Evolutionary conservation across 2,888 invertebrate genomes (phyloP), one percentile per base, ranked within the genome.

Genomic region (Sympetrum striolatum): DNA sequence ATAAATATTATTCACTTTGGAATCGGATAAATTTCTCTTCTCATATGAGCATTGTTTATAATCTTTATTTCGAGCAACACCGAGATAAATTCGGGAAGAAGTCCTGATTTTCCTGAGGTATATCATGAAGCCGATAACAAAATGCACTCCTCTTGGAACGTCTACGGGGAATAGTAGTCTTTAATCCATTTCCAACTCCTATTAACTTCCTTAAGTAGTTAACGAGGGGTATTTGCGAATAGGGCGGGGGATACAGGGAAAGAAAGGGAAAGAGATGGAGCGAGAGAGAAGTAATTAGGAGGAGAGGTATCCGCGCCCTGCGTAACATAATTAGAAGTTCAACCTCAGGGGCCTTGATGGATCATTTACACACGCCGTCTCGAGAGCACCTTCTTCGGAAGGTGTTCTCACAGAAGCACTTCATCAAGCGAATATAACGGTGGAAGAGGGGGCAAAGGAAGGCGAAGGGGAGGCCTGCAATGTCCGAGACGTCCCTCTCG

Each of bases 311-410:
- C 73, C 22, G 25, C 31, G 14, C 31, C 73, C 73, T 25, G 31
- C 73, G 82, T 58, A 82, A 58, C 82, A 82, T 82, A 82, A 82
- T 82, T 82, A 58, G 35, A 58, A 82, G 53, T 58, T 35, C 82
- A 31, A 82, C 82, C 82, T 82, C 58, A 48, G 82, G 44, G 53
- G 58, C 53, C 35, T 35, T 82, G 82, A 82, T 82, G 82, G 82
- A 82, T 82, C 82, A 82, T 53, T 58, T 82, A 82, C 25, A 58
- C 73, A 73, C 73, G 25, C 25, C 31, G 25, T 73, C 25, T 25
- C 25, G 31, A 73, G 73, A 25, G 31, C 73, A 73, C 31, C 31
- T 31, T 31, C 73, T 31, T 31, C 14, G 25, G 73, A 31, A 73
- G 73, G 73, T 73, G 73, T 73, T 73, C 73, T 73, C 73, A 31